These are phyloP conservation scores for Malurus splendens DNA, from an alignment of 2,797 vertebrate species.

Conservation along the genomic window DNA sequence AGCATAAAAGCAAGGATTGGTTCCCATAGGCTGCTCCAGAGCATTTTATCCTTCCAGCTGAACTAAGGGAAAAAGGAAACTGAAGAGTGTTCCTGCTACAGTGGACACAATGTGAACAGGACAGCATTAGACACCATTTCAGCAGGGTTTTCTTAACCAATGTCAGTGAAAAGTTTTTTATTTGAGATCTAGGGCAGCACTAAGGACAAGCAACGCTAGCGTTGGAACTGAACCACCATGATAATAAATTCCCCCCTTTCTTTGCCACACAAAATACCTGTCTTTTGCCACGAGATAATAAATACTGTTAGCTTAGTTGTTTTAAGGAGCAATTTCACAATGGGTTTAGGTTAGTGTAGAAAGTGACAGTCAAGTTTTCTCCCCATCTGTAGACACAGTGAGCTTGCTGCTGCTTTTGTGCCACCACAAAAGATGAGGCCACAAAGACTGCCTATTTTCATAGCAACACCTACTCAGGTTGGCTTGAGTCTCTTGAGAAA, in stretches of 20 bases:
- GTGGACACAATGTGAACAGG: background rate
- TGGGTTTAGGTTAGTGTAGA: background rate
- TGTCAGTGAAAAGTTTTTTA: background rate
- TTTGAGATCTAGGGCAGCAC: background rate
- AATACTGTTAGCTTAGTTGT: background rate
- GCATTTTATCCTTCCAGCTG: background rate
- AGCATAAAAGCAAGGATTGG: background rate
- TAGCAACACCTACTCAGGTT: background rate
- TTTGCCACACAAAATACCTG: background rate
- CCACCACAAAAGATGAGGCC: background rate
- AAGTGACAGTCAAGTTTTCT: background rate
- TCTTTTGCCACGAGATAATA: background rate
- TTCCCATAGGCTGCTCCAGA: background rate
- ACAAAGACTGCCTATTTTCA: background rate
- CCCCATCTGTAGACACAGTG: background rate
- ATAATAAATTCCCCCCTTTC: background rate
- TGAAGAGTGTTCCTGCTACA: background rate
- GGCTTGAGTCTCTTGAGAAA: background rate
- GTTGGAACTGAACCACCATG: background rate
- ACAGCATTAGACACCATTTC: background rate
- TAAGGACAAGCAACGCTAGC: background rate
- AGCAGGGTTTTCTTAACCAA: background rate
- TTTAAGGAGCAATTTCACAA: background rate
- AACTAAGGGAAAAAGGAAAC: background rate
- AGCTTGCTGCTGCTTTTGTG: background rate